Evolutionary conservation across 2,888 invertebrate species (phyloP), one percentile per base, ranked within the genome.

Genomic region (Graphium colonna): DNA sequence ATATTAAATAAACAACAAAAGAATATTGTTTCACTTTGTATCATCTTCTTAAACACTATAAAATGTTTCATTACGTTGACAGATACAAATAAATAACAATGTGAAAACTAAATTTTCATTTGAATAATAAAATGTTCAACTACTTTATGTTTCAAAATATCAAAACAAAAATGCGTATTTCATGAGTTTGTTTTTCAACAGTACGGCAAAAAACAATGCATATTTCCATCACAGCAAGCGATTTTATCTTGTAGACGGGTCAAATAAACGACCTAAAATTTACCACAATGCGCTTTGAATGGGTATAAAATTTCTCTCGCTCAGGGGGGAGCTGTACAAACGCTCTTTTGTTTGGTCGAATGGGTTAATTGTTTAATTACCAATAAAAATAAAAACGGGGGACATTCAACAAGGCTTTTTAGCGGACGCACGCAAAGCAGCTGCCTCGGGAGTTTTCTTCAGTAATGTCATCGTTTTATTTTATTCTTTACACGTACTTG

Each of bases 331-430:
- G 66, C 64, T 68, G 67, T 65, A 66, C 69, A 69, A 70, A 71
- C 71, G 69, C 62, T 65, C 75, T 69, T 79, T 85, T 88, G 77
- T 85, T 66, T 70, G 63, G 60, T 71, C 72, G 77, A 78, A 81
- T 76, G 79, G 83, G 78, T 81, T 87, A 88, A 88, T 88, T 89
- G 88, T 88, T 82, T 88, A 87, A 89, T 89, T 82, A 82, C 77
- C 80, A 87, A 87, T 88, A 87, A 89, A 82, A 89, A 82, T 78
- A 80, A 87, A 83, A 87, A 79, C 73, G 75, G 65, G 36, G 71
- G 67, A 76, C 47, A 73, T 71, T 75, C 60, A 63, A 57, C 58
- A 51, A 56, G 59, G 58, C 62, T 57, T 65, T 54, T 64, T 58
- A 60, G 61, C 61, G 61, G 55, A 59, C 61, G 58, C 57, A 61